Evolutionary conservation across 2,113 vertebrate species (phyloP).

Genomic region (Sorex fumeus): DNA sequence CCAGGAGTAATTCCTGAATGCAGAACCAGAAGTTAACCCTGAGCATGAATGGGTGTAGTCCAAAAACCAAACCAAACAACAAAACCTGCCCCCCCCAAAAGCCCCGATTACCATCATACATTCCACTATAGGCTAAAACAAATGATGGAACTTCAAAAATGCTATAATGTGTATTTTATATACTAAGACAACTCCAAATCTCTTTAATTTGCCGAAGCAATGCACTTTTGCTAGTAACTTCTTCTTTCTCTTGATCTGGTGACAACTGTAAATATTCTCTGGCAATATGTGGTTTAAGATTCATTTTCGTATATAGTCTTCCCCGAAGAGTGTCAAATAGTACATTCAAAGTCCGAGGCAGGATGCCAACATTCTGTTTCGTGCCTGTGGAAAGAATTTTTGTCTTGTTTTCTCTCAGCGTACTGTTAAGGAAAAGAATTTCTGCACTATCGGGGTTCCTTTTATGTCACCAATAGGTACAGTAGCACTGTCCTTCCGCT

Average conservation of each 20-base stretch:
- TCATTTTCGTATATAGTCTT: constrained; percentile 89
- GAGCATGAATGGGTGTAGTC: no score
- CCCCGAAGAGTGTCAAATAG: constrained; percentile 93
- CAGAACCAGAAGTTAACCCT: no score
- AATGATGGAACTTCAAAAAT: neutral
- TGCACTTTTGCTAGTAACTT: constrained; percentile 90
- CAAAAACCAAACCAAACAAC: no score
- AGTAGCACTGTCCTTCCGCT: no score
- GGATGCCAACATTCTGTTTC: constrained; percentile 92
- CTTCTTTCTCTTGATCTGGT: constrained; percentile 91
- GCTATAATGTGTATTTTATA: neutral
- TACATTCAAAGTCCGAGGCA: constrained; percentile 93
- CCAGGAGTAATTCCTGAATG: no score
- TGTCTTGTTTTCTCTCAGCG: constrained; percentile 10
- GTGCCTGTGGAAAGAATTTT: constrained; percentile 89
- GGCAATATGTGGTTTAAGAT: constrained; percentile 94
- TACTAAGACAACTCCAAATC: constrained; percentile 85
- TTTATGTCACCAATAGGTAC: constrained; percentile 37
- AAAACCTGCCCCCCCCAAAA: neutral
- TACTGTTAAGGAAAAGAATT: neutral
- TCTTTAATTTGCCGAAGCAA: constrained; percentile 93
- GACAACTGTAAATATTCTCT: constrained; percentile 91
- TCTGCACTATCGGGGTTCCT: neutral
- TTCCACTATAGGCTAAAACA: constrained; percentile 28
- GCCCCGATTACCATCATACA: neutral